Evolutionary conservation across 1,140 invertebrate species (phyloP).

Genomic region (Asobara japonica): DNA sequence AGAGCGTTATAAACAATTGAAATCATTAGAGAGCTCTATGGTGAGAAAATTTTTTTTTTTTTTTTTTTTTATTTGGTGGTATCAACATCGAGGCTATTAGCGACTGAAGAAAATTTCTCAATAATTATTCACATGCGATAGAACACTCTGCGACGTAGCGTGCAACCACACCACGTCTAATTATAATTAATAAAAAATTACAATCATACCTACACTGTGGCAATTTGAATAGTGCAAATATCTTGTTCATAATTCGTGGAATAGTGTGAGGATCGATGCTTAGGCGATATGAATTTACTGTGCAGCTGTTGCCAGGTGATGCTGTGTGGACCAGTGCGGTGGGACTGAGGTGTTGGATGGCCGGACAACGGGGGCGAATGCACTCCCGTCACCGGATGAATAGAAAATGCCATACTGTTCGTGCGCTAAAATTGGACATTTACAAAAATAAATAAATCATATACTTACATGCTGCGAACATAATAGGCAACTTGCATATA

Average conservation of each 20-base stretch:
- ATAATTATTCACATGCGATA: background rate
- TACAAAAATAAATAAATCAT: constrained; percentile 48
- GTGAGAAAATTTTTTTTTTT: too few species aligned
- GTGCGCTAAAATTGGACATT: constrained; percentile 72
- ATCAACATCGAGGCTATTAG: background rate
- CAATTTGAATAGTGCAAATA: constrained; percentile 31
- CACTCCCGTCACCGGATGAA: constrained; percentile 67
- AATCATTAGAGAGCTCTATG: too few species aligned
- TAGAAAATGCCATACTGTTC: constrained; percentile 67
- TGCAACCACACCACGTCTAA: background rate
- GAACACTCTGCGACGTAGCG: too few species aligned
- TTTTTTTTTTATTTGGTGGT: too few species aligned
- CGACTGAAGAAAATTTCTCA: background rate
- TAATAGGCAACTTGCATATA: too few species aligned
- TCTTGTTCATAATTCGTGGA: constrained; percentile 43
- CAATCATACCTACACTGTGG: constrained; percentile 35
- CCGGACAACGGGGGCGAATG: constrained; percentile 72
- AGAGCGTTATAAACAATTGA: too few species aligned
- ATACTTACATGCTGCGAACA: constrained; percentile 28
- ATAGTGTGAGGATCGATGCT: constrained; percentile 66
- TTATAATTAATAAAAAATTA: background rate
- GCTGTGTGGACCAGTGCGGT: constrained; percentile 69
- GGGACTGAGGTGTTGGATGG: constrained; percentile 68
- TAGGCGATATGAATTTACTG: constrained; percentile 56
- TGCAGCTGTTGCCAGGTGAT: constrained; percentile 68